Evolutionary conservation across 2,113 vertebrate genomes (phyloP).

Genomic region (Cochlearius cochlearius): DNA sequence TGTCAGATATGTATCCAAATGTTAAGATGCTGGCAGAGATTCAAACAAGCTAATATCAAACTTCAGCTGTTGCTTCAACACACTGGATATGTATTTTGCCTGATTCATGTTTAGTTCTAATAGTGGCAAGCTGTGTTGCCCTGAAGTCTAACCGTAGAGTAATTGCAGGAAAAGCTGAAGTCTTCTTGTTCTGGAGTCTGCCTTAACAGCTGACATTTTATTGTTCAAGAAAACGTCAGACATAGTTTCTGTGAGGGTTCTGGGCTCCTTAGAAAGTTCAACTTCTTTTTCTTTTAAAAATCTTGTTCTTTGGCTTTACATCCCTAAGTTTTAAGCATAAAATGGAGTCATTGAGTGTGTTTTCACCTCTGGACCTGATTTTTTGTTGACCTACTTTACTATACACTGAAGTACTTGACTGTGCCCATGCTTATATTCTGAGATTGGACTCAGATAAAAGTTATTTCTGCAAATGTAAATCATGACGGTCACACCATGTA

Average conservation of each 20-base stretch:
- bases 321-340: background rate
- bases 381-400: background rate
- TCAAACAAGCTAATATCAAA: background rate
- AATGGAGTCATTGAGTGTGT: background rate
- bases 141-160: background rate
- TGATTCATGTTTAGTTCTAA: background rate
- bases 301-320: background rate
- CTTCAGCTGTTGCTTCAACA: constrained; percentile 17
- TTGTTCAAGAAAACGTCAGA: background rate
- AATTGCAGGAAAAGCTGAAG: background rate
- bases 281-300: background rate
- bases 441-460: background rate
- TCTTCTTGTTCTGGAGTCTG: background rate
- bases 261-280: background rate
- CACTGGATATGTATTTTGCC: background rate
- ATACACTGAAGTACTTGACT: background rate
- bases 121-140: background rate
- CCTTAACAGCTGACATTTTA: background rate
- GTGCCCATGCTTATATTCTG: background rate
- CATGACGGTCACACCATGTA: background rate
- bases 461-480: background rate
- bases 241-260: background rate
- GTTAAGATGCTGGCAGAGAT: background rate
- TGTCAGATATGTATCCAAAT: background rate
- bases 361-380: background rate